Conservation (phyloP, 2,113 vertebrate genomes). For the Gymnorhina tibicen region DNA sequence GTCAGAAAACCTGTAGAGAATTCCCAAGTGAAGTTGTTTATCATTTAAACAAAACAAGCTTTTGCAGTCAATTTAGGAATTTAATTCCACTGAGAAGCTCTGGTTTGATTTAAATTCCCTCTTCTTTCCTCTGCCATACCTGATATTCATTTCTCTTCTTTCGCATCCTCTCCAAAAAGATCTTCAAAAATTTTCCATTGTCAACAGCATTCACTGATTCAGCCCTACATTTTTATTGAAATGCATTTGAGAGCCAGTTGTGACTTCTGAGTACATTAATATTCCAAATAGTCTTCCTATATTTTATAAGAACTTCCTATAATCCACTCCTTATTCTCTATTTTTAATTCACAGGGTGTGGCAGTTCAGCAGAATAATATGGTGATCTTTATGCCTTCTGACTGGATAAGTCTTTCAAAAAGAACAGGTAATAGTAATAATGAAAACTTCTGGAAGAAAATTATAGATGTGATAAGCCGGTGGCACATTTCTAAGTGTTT, state of each 20-base stretch:
- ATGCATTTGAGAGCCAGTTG: neutral
- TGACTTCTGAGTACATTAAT: neutral
- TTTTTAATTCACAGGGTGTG: neutral
- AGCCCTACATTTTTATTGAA: neutral
- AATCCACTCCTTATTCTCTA: neutral
- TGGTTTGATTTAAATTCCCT: neutral
- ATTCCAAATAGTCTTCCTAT: neutral
- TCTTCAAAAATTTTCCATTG: neutral
- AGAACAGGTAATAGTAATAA: neutral
- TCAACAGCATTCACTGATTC: neutral
- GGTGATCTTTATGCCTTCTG: neutral
- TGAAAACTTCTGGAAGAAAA: neutral
- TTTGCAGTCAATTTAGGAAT: neutral
- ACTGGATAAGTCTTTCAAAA: neutral
- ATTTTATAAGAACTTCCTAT: neutral
- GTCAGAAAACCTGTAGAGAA: neutral
- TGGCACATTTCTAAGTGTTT: neutral
- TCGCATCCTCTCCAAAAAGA: neutral
- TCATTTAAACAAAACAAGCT: neutral
- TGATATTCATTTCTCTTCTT: neutral
- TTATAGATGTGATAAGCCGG: neutral
- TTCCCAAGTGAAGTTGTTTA: neutral
- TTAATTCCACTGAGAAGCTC: neutral
- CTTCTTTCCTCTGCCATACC: neutral
- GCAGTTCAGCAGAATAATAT: neutral